Evolutionary conservation across 2,797 vertebrate species (phyloP), one percentile per base, ranked within the genome.

Genomic region (Emydoidea blandingii): DNA sequence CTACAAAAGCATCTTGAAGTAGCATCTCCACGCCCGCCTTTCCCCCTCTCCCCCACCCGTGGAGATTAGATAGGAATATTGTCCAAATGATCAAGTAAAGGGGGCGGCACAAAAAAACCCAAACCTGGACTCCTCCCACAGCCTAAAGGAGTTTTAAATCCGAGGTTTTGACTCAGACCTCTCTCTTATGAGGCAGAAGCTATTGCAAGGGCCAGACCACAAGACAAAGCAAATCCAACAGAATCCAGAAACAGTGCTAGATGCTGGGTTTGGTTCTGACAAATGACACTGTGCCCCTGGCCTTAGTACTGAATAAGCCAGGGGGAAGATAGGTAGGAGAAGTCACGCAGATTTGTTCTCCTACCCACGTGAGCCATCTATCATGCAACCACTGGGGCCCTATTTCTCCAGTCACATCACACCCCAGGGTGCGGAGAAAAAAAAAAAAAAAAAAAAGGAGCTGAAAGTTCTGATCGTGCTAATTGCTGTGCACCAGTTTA

Each of bases 71-170:
- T 59, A 94, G 86, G 87, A 96, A 89, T 29, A 9, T 65, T 83
- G 74, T 84, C 72, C 1, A 1, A 95, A 84, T 80, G 85, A 91
- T 85, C 86, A 95, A 16, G 84, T 41, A 41, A 72, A 11, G 6
- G 74, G 37, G 80, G 90, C 85, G 90, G 59, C 72, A 93, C 19
- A 84, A 91, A 95, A 90, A 84, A 87, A 52, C 72, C 91, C 90
- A 95, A 95, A 96, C 82, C 91, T 57, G 95, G 86, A 93, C 49
- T 93, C 96, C 94, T 92, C 94, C n/a, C 72, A 89, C 91, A 95
- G 96, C 89, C 29, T 25, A 10, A 90, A 82, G 79, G 90, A 93
- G 90, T 88, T 65, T 57, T 85, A 86, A 95, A 89, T 94, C 89
- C 83, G 49, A 85, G 83, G 92, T 52, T 94, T 94, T 85, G 85